Base-by-base conservation (phyloP, 1,140 invertebrate genomes). In the Ooceraea biroi region DNA sequence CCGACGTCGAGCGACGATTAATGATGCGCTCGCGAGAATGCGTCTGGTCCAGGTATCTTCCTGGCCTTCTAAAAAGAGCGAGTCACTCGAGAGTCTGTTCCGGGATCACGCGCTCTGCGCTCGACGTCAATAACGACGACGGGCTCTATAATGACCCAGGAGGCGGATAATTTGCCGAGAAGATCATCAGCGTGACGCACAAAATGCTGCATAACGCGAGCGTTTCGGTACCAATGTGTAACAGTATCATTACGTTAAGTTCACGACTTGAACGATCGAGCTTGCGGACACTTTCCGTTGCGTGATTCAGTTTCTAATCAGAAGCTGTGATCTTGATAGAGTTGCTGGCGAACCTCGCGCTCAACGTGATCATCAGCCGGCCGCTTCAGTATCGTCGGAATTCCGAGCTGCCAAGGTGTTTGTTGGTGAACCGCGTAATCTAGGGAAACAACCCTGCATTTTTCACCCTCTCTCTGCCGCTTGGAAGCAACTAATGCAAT, bases 1-100 rank as follows among this genome's bases (percentile, higher is more conserved):
- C 44, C 52, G 27, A 48, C 48, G 77, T 76, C 68, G 55, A 84
- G 73, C 72, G 68, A 89, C 80, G 88, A 90, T 92, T 91, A 90
- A 92, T 91, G 90, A 91, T 83, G 83, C 83, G 87, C 76, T 66
- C 25, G 44, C 73, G 25, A 57, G 65, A 17, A 80, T 46, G 52
- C 69, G 63, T 80, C 76, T 36, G 76, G 22, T n/a, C 55, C 76
- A 69, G 76, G 76, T 80, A 50, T 65, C 76, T 48, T 57, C 11
- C 50, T 55, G 61, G 61, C 71, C 48, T 80, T 80, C 25, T 27
- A n/a, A 80, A 71, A 30, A 22, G 22, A 57, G 69, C 63, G 50
- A 57, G 65, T 57, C 14, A 27, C n/a, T 48, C 63, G 22, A 80
- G 76, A 52, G 17, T n/a, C n/a, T 30, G 14, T 30, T 22, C 11